Evolutionary conservation across 2,888 invertebrate genomes (phyloP).

Genomic region (Cerceris ruficornis): DNA sequence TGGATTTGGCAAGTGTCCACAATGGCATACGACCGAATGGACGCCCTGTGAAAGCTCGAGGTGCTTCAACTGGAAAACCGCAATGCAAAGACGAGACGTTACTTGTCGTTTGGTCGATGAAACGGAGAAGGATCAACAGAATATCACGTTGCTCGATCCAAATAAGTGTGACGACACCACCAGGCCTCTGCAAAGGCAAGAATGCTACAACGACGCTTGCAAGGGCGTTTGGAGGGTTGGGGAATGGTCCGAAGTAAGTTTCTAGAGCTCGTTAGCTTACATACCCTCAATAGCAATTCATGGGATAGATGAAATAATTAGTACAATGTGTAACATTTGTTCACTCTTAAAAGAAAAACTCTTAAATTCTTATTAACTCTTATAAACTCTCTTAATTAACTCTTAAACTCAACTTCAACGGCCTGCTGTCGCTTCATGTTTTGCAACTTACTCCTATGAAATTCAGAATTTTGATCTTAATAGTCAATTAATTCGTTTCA

Average conservation of each 20-base stretch:
- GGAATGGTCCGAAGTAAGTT: constrained; percentile 94
- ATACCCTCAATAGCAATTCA: not conserved
- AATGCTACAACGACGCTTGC: constrained; percentile 93
- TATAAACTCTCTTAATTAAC: too few species aligned
- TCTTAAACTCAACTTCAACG: too few species aligned
- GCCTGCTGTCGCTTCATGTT: too few species aligned
- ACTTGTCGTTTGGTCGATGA: constrained; percentile 84
- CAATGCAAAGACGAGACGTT: constrained; percentile 88
- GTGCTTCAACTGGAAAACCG: constrained; percentile 90
- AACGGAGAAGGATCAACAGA: constrained; percentile 81
- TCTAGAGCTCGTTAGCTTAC: not conserved
- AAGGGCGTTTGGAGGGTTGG: constrained; percentile 95
- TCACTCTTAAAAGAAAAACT: too few species aligned
- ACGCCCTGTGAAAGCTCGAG: constrained; percentile 87
- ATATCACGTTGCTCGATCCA: constrained; percentile 83
- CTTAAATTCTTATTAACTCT: too few species aligned
- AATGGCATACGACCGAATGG: constrained; percentile 89
- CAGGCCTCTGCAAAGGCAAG: constrained; percentile 89
- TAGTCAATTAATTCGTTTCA: too few species aligned
- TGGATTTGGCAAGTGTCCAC: constrained; percentile 88
- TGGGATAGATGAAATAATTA: too few species aligned
- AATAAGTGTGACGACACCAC: constrained; percentile 88
- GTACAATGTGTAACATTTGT: too few species aligned
- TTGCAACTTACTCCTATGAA: too few species aligned
- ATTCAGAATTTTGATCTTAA: too few species aligned